Evolutionary conservation across 2,113 vertebrate genomes (phyloP), one percentile per base, ranked within the genome.

Genomic region (Triplophysa siluroides): DNA sequence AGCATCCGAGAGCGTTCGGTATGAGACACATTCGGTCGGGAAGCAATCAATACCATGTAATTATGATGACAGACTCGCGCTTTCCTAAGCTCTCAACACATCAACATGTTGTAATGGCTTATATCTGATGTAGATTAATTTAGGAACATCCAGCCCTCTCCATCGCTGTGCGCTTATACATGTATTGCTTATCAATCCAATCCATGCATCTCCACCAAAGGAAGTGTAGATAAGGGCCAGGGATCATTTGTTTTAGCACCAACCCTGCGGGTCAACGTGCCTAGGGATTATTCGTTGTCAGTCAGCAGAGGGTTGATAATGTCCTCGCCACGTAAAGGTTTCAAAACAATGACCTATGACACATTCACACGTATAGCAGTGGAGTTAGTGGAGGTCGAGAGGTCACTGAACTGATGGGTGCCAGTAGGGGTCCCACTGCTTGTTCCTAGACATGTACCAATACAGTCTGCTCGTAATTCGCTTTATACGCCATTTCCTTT

Each of bases 91-190:
- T 84, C 81, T 75, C 75, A 83, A 83, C 79, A 65, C 38, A 82
- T 29, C 64, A 60, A 60, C 47, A 13, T 18, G 47, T 56, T 60
- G 38, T 33, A 80, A 87, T 87, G 79, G 83, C 81, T 76, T 38
- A 83, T 69, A 58, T 86, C 84, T 86, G 81, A 88, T 87, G 86
- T 87, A 83, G 81, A 83, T 87, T 85, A 86, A 66, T 79, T 64
- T 70, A 80, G 81, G 78, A 84, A 84, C 45, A 52, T 10, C 16
- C 26, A 24, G 60, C 67, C 64, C 61, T 79, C 56, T 62, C 83
- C 87, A 86, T 72, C 79, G 56, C 54, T 67, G 75, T 11, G 14
- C 9, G 5, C 56, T 26, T 21, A 58, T 50, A 47, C 9, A 47
- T 13, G 14, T 21, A 58, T 21, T 8, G n/a, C 5, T 11, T 12